phyloP scores from a whole-genome alignment of 2,888 invertebrate species.

The Neoaliturus tenellus region DNA sequence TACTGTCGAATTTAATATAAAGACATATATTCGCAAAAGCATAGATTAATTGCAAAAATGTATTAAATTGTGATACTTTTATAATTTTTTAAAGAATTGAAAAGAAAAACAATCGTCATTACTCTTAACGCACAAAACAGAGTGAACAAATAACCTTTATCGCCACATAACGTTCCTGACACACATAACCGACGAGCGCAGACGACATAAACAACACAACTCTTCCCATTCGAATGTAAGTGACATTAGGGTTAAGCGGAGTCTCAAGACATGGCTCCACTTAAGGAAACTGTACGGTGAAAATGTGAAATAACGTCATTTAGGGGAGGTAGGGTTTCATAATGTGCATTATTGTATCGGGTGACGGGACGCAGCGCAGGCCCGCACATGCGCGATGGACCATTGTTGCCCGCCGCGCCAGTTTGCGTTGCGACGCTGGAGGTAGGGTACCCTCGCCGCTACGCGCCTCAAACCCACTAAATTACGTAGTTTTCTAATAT shows the following conservation, averaged over 20 bases:
- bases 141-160: background rate
- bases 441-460: background rate
- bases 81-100: too few species aligned
- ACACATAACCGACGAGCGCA: background rate
- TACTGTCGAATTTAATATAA: too few species aligned
- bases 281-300: conserved; percentile 9
- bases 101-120: too few species aligned
- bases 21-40: too few species aligned
- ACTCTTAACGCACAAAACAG: too few species aligned
- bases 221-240: background rate
- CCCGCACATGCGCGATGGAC: background rate
- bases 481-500: conserved; percentile 13
- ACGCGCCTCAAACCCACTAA: background rate
- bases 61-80: too few species aligned
- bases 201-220: background rate
- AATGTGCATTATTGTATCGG: conserved; percentile 26
- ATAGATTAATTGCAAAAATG: too few species aligned
- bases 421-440: background rate
- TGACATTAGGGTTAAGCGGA: conserved; percentile 19
- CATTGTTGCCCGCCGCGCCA: background rate
- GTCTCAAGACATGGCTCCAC: background rate
- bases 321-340: conserved; percentile 28
- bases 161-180: background rate
- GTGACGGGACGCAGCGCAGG: background rate
- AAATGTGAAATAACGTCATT: conserved; percentile 33